Conservation (phyloP, 2,113 vertebrate species). For the Rhinolophus sinicus region DNA sequence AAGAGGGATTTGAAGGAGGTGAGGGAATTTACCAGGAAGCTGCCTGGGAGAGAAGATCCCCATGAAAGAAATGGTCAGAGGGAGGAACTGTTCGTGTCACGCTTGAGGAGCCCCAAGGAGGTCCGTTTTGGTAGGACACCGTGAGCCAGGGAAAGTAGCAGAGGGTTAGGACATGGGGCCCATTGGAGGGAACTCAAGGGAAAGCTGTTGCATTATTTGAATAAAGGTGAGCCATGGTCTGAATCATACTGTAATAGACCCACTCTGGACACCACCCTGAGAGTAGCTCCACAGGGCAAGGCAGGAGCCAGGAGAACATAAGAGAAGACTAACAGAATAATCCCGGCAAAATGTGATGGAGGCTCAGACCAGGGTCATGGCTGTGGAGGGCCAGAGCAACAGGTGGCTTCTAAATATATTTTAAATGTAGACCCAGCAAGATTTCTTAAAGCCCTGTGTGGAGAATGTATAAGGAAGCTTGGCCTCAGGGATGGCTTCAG, state of each 20-base stretch:
- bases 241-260: rapidly evolving
- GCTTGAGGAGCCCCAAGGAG: too few species aligned
- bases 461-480: rapidly evolving
- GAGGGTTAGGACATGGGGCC: rapidly evolving
- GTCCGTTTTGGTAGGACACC: rapidly evolving
- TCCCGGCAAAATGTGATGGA: rapidly evolving
- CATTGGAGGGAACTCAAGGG: rapidly evolving
- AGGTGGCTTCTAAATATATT: not conserved
- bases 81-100: rapidly evolving
- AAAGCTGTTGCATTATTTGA: rapidly evolving
- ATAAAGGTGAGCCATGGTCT: rapidly evolving
- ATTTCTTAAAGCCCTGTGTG: not conserved
- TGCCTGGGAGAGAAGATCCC: not conserved
- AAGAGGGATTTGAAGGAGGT: not conserved
- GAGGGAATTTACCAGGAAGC: not conserved
- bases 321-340: rapidly evolving
- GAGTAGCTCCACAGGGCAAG: not conserved
- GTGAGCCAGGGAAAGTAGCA: rapidly evolving
- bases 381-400: rapidly evolving
- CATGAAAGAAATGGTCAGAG: not conserved
- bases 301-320: not conserved
- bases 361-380: rapidly evolving
- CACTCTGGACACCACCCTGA: not conserved
- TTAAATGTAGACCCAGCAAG: not conserved
- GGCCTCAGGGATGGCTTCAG: too few species aligned